A percentile compares a stretch with the other conserved stretches of the same genome.
Conservation (phyloP, 2,888 invertebrate species). For the Stegophylla sp. region DNA sequence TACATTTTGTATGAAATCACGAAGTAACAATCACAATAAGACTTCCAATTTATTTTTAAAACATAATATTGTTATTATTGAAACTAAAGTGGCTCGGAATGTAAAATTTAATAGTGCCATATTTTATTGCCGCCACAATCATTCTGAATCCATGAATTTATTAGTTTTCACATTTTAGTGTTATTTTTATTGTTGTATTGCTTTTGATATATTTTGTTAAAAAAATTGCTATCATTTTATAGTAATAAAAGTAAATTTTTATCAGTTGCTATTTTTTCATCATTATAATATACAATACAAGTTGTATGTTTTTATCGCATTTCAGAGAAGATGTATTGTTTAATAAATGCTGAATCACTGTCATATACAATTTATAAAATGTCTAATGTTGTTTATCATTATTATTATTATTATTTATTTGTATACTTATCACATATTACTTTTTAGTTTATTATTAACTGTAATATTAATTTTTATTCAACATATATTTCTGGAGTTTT, state of each 20-base stretch:
- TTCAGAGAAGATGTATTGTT: not conserved
- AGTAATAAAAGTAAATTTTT: not conserved
- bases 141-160: not conserved
- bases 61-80: not conserved
- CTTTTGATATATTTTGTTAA: not conserved
- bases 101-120: constrained; percentile 9
- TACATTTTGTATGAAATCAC: not conserved
- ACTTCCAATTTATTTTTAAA: not conserved
- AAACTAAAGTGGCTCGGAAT: constrained; percentile 22
- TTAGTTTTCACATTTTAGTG: not conserved
- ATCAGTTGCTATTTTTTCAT: not conserved
- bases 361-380: not conserved
- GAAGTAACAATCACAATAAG: constrained; percentile 8
- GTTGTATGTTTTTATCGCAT: not conserved
- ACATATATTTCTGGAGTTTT: constrained; percentile 23
- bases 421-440: constrained; percentile 22
- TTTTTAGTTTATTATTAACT: constrained; percentile 35
- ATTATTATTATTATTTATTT: constrained; percentile 15
- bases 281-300: not conserved
- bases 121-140: constrained; percentile 22
- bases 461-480: constrained; percentile 37
- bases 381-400: constrained; percentile 7
- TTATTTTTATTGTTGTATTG: not conserved
- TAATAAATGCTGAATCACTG: not conserved
- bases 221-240: not conserved